Evolutionary conservation across 2,113 vertebrate species (phyloP), one percentile per base, ranked within the genome.

Genomic region (Peucedramus taeniatus): DNA sequence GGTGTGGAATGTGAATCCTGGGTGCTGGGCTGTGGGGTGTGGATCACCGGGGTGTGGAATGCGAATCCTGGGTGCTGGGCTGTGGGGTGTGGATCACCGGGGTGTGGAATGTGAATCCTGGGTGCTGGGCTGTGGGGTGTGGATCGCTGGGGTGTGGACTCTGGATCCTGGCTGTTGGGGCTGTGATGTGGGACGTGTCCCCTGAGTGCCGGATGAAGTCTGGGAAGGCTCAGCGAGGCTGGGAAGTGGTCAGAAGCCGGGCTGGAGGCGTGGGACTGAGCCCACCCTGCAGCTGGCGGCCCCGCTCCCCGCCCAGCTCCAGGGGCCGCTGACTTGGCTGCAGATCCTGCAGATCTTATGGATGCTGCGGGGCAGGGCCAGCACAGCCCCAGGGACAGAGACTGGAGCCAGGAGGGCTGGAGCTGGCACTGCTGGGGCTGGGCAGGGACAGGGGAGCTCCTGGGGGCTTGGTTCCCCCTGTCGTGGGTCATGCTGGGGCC

Each of bases 401-500:
- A 53, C 35, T 3, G 15, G 23, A 21, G 37, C 65, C 33, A 1
- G 68, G 45, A 60, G 50, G 27, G 31, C 15, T 40, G 56, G 15
- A 37, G 30, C 59, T 51, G 86, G 53, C 10, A 2, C 37, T 2
- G 42, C 50, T 0, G 21, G 44, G 42, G 61, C 49, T 57, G 65
- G 17, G 37, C 54, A 31, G 27, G 86, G 20, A 31, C 37, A 5
- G 27, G 13, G 87, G 16, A 24, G 18, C 60, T 78, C 56, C n/a
- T 1, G 0, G 44, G 27, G 18, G 15, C 68, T 44, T 14, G 0
- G 15, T 33, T 30, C 27, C 47, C n/a, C 30, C 76, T 61, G 37
- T 21, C 42, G 15, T 0, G 0, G 49, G 53, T 31, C 11, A 0
- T n/a, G 76, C 30, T 3, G 31, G 49, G 35, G 30, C 61, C 68